Evolutionary conservation across 2,888 invertebrate species (phyloP), one percentile per base, ranked within the genome.

Genomic region (Tridacna gigas): DNA sequence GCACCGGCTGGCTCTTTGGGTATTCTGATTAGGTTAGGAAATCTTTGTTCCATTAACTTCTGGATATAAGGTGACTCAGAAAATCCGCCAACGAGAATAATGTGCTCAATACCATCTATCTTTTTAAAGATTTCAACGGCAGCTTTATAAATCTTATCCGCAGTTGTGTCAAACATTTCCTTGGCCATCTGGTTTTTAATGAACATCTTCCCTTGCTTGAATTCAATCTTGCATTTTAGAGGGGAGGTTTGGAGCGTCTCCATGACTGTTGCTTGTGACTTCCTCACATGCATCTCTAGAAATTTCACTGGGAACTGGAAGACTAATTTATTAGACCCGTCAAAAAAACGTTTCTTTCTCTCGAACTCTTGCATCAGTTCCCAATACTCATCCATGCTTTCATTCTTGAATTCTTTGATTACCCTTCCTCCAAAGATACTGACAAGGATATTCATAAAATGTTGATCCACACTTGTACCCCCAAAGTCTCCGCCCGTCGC

Each of bases 401-500:
- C 28, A 5, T 76, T 37, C 60, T 76, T 80, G 25, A 83, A 86
- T 9, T 65, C 5, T 7, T 66, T 66, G 15, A 83, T 45, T 15
- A 77, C 45, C 18, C 47, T 37, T 20, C 26, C 73, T 9, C 80
- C 77, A 67, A 83, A 80, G 20, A 80, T 65, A 56, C 45, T 18
- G 20, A 3, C 60, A 11, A 86, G 71, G 0, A 74, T 28, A 0
- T 61, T 18, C 2, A 71, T n/a, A 28, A 83, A 86, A n/a, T 61
- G 60, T 28, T 83, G 69, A 48, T 86, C 83, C 4, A 86, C 74
- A 28, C 26, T 66, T 7, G 56, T 83, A n/a, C 86, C 86, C 0
- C 86, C 86, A 60, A 77, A 86, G 26, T 71, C 83, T n/a, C 86
- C 86, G 0, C 86, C 86, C 13, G 67, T 74, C 12, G 86, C 75